These are phyloP conservation scores for Acanthurus tractus DNA, from an alignment of 2,797 vertebrate species.

Conservation along the genomic window DNA sequence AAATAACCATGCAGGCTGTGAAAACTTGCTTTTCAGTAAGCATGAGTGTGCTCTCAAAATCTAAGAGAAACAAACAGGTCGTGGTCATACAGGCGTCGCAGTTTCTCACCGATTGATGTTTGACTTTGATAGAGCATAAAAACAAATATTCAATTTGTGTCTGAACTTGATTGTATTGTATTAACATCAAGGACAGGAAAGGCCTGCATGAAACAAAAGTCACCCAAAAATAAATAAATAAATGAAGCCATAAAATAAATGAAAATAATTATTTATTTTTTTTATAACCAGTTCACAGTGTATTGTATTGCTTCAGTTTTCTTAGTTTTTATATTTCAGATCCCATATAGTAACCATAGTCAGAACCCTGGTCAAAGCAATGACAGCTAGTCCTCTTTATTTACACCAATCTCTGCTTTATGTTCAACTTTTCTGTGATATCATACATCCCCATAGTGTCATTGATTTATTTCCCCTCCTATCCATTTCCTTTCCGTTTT, in stretches of 20 bases:
- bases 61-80: background rate
- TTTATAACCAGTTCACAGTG: background rate
- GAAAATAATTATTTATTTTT: too few relatives aligned
- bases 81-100: background rate
- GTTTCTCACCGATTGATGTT: constrained; percentile 5
- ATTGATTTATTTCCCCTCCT: background rate
- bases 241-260: background rate
- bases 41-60: background rate
- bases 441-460: background rate
- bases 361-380: background rate
- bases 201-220: constrained; percentile 1
- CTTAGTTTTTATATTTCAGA: background rate
- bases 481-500: background rate
- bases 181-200: constrained; percentile 11
- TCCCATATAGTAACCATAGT: background rate
- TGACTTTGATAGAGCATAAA: background rate
- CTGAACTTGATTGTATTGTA: background rate
- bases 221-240: background rate
- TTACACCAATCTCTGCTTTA: background rate
- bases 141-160: constrained; percentile 7
- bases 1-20: background rate
- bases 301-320: background rate
- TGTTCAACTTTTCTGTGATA: constrained; percentile 1
- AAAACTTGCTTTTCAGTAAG: background rate
- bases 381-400: background rate